Evolutionary conservation across 2,113 vertebrate species (phyloP).

Genomic region (Gulo gulo): DNA sequence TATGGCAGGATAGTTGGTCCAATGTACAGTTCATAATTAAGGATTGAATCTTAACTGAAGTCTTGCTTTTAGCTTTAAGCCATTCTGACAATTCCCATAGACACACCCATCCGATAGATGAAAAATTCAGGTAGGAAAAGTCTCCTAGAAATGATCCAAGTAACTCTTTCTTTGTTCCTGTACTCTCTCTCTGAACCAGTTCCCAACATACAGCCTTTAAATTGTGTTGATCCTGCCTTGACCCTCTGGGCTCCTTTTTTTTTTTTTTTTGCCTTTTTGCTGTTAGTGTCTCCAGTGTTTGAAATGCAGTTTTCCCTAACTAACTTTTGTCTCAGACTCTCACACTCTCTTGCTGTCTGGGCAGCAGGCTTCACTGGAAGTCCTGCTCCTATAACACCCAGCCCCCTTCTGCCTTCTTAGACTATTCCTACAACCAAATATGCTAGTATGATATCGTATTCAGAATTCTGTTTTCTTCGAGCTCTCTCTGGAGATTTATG

Average conservation of each 20-base stretch:
- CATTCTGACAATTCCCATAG: neutral
- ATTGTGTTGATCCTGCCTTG: neutral
- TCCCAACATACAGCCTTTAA: neutral
- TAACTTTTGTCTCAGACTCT: neutral
- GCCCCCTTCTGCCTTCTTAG: neutral
- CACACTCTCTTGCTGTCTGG: neutral
- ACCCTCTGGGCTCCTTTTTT: neutral
- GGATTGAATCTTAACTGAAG: neutral
- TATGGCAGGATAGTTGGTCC: neutral
- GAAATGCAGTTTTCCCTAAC: neutral
- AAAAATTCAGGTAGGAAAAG: neutral
- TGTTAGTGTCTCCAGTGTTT: neutral
- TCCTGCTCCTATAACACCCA: neutral
- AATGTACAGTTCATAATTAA: neutral
- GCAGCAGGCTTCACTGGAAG: neutral
- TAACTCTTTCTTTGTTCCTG: neutral
- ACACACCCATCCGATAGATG: neutral
- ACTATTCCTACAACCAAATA: neutral
- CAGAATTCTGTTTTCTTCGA: slow-evolving; percentile 55
- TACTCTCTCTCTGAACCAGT: neutral
- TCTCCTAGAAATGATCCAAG: neutral
- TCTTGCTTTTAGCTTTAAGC: neutral
- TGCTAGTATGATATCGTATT: slow-evolving; percentile 48
- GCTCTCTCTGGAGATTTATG: slow-evolving; percentile 64
- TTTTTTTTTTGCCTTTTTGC: neutral